Evolutionary conservation across 2,888 invertebrate species (phyloP), one percentile per base, ranked within the genome.

Genomic region (Clanis bilineata): DNA sequence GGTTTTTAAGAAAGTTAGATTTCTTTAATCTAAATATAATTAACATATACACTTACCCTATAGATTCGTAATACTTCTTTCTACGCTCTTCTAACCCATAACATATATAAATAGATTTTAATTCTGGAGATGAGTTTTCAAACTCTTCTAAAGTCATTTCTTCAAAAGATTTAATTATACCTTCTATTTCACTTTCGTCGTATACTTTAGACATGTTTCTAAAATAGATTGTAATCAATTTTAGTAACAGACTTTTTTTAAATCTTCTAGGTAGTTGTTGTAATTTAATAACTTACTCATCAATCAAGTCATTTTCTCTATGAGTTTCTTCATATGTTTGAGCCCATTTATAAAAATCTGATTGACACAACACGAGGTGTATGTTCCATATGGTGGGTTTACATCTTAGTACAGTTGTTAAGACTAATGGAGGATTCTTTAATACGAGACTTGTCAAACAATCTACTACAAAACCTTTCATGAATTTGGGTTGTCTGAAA

Each of bases 271-370:
- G 3, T 21, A 32, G 1, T 1, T 21, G 2, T 7, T 18, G 1
- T 28, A 43, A 44, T 57, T 28, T 1, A 43, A 25, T 15, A 57
- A 71, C 85, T 77, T 74, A 88, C 88, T 85, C 84, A 22, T 81
- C 82, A 36, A 74, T 44, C 6, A 76, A 60, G 57, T 90, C 89
- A 45, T 68, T 72, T 66, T 88, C 87, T 56, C 74, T 74, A 61
- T 79, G 83, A 9, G 72, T 59, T 67, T 90, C 88, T 56, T 91
- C 91, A 59, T 84, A 83, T 2, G 73, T 60, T 63, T 83, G 82
- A 15, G 74, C 84, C 91, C 92, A 92, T 69, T 80, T 86, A 28
- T 62, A 54, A 62, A 90, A 88, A 66, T 89, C 91, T 2, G 86
- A 82, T 21, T 91, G 89, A 64, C 90, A 88, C 6, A 92, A 64